These are phyloP conservation scores for Bimastos eiseni DNA, from an alignment of 2,888 invertebrate genomes.

Conservation along the genomic window DNA sequence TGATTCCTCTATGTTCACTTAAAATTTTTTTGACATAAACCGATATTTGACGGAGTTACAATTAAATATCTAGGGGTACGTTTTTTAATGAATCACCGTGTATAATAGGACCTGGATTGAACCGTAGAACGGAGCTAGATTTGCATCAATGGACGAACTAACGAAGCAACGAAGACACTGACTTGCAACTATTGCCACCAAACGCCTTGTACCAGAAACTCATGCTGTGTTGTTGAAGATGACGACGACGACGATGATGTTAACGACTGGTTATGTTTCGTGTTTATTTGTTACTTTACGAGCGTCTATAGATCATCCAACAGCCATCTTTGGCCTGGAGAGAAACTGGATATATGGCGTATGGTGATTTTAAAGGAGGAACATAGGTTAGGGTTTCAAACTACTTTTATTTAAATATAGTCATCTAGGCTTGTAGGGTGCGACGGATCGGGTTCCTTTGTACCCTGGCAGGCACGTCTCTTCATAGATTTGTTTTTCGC, in stretches of 20 bases:
- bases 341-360: neutral
- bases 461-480: neutral
- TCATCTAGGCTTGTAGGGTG: neutral
- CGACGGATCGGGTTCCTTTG: neutral
- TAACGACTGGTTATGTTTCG: neutral
- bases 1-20: no score
- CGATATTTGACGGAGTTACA: no score
- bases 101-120: no score
- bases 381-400: neutral
- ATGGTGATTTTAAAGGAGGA: neutral
- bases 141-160: neutral
- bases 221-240: neutral
- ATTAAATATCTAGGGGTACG: no score
- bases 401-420: neutral
- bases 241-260: neutral
- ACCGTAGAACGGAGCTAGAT: no score
- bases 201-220: neutral
- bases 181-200: neutral
- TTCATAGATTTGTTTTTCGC: neutral
- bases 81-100: no score
- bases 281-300: neutral
- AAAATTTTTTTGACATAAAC: no score
- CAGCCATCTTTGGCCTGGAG: neutral
- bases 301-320: neutral
- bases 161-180: neutral